Conservation (phyloP, 2,113 vertebrate species). For the Crotalus tigris region DNA sequence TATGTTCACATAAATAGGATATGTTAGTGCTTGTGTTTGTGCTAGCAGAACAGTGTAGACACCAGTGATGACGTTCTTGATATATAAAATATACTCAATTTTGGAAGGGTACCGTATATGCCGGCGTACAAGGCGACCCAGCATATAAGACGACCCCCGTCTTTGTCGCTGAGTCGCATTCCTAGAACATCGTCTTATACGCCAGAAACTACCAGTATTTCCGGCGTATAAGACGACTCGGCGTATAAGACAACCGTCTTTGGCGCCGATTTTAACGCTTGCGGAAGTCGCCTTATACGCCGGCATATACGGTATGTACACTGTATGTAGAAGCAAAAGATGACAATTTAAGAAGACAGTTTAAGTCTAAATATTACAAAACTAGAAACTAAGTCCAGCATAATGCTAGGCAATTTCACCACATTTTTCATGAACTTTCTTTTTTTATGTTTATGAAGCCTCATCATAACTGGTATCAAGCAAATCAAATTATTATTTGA, state of each 20-base stretch:
- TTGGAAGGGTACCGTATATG: conserved; percentile 16
- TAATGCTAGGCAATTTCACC: conserved; percentile 50
- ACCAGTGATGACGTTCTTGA: conserved; percentile 60
- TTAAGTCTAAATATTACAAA: conserved; percentile 70
- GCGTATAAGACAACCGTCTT: too few species aligned
- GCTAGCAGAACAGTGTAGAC: conserved; percentile 54
- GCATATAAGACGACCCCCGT: too few species aligned
- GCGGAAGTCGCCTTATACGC: too few species aligned
- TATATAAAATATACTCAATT: conserved; percentile 56
- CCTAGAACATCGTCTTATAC: too few species aligned
- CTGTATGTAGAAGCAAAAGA: conserved; percentile 57
- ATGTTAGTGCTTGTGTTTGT: conserved; percentile 45
- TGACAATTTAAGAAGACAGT: conserved; percentile 40
- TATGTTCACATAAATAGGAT: conserved; percentile 53
- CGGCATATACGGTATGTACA: conserved; percentile 18
- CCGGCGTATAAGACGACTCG: too few species aligned
- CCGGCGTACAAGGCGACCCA: too few species aligned
- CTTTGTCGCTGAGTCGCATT: too few species aligned
- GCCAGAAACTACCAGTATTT: too few species aligned
- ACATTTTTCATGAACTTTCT: conserved; percentile 40
- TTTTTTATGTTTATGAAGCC: conserved; percentile 47
- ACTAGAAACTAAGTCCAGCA: conserved; percentile 63
- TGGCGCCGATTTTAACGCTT: too few species aligned
- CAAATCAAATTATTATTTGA: conserved; percentile 56
- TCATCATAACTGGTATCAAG: conserved; percentile 40